Evolutionary conservation across 2,797 vertebrate genomes (phyloP), one percentile per base, ranked within the genome.

Genomic region (Choloepus didactylus): DNA sequence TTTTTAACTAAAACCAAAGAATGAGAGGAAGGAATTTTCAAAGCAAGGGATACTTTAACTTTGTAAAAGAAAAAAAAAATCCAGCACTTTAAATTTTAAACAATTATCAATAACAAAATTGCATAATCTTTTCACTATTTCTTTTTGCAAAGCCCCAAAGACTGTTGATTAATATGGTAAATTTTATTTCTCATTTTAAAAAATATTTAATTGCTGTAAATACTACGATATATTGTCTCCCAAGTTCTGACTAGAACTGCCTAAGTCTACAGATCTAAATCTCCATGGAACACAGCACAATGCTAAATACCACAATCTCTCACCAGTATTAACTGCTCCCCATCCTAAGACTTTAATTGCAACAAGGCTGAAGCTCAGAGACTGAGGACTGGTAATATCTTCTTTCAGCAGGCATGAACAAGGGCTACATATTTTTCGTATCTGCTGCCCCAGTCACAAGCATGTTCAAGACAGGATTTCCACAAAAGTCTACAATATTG

Each of bases 281-380:
- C 96, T 87, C 85, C 86, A 62, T 31, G 44, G 70, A 96, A 87
- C 87, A 97, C 56, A 95, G 95, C 38, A 62, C 38, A 97, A 85
- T 6, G 25, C 87, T 97, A 92, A 98, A 97, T 89, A 95, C 80
- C 87, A 91, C 95, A 94, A 91, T 85, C 94, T 96, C 90, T 89
- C 79, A 41, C 79, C 97, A 97, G 94, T n/a, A 97, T 97, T 97
- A 98, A 97, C 97, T 94, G 70, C 87, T 98, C 88, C 84, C 67
- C 88, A 56, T 91, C 46, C 84, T 98, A 98, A 98, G 97, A 98
- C 97, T 98, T 98, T 98, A 98, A 98, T 98, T 98, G 97, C 4
- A 3, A 97, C 70, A 96, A 97, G 94, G 96, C 25, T 97, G 85
- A 93, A 91, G 89, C 89, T 96, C 95, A 89, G 87, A 98, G 93